A percentile compares a stretch with the other conserved stretches of the same genome.
phyloP scores from a whole-genome alignment of 2,888 invertebrate species.

The Agrenia bidenticulata region DNA sequence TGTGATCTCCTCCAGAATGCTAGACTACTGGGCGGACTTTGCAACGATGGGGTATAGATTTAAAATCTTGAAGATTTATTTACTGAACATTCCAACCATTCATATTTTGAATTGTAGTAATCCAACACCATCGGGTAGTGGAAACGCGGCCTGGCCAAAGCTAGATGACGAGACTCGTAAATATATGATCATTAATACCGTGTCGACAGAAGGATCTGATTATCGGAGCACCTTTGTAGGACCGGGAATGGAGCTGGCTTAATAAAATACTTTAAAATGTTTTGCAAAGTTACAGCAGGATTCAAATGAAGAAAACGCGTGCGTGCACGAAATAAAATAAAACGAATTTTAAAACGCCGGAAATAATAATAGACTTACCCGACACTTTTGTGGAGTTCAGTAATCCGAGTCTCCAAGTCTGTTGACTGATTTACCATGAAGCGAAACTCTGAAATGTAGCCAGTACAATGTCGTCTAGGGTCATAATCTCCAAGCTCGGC shows the following conservation, averaged over 20 bases:
- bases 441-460: conserved; percentile 93
- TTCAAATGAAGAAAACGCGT: no score
- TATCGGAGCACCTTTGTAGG: background rate
- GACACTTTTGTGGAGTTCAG: conserved; percentile 83
- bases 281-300: no score
- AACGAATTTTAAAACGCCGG: no score
- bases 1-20: conserved; percentile 59
- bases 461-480: conserved; percentile 77
- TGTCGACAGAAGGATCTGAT: background rate
- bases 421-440: conserved; percentile 88
- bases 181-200: background rate
- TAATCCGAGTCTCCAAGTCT: conserved; percentile 82
- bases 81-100: no score
- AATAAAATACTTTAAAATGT: background rate
- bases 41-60: conserved; percentile 47
- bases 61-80: no score
- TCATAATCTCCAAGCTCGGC: conserved; percentile 96
- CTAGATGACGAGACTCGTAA: background rate
- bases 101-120: background rate
- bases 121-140: background rate
- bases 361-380: conserved; percentile 64
- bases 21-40: conserved; percentile 59
- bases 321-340: no score
- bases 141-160: background rate
- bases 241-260: background rate